Evolutionary conservation across 2,888 invertebrate genomes (phyloP).

Genomic region (Leucoptera coffeella): DNA sequence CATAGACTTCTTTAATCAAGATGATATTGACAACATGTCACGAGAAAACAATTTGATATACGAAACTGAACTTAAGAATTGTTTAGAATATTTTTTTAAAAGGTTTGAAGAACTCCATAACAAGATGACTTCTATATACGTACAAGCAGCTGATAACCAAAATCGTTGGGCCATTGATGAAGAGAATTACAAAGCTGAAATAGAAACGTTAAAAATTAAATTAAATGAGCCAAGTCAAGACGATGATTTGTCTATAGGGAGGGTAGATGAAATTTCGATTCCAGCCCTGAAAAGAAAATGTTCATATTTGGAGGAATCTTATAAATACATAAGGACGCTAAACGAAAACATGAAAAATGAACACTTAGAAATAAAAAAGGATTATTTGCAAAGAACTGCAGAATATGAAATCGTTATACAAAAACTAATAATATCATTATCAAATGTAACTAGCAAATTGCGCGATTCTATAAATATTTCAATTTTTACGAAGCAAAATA

Average conservation of each 20-base stretch:
- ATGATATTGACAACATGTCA: constrained; percentile 16
- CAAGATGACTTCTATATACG: constrained; percentile 32
- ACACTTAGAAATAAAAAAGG: constrained; percentile 34
- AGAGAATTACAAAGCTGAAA: constrained; percentile 35
- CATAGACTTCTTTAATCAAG: constrained; percentile 17
- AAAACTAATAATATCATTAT: constrained; percentile 20
- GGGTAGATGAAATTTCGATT: constrained; percentile 14
- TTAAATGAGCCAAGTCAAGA: constrained; percentile 17
- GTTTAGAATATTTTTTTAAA: constrained; percentile 30
- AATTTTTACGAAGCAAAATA: constrained; percentile 46
- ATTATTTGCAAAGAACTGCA: constrained; percentile 26
- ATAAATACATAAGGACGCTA: constrained; percentile 33
- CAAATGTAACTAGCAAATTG: constrained; percentile 38
- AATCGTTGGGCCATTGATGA: constrained; percentile 36
- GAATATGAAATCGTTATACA: constrained; percentile 37
- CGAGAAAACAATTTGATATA: constrained; percentile 16
- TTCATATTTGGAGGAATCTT: constrained; percentile 30
- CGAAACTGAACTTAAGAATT: constrained; percentile 23
- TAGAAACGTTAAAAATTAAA: constrained; percentile 27
- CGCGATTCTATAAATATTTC: constrained; percentile 36
- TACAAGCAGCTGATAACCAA: constrained; percentile 28
- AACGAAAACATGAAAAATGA: constrained; percentile 49
- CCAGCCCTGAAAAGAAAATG: constrained; percentile 29
- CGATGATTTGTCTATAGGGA: constrained; percentile 29
- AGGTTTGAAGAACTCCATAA: constrained; percentile 35